These are phyloP conservation scores for Neosilurus mollespiculum DNA, from an alignment of 2,797 vertebrate species.

Conservation along the genomic window DNA sequence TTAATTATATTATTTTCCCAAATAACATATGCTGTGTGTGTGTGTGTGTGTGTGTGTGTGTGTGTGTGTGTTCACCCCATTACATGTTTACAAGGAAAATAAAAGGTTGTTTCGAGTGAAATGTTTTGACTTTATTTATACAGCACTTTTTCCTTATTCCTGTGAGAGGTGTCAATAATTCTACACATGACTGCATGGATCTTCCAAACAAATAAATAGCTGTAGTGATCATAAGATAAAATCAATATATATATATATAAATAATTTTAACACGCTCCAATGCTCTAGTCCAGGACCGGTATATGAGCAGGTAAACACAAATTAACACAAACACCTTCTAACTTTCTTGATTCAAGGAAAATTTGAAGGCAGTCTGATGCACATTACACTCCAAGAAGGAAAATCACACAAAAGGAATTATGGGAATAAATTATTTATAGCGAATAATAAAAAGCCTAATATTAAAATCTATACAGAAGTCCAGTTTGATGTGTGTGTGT, in stretches of 20 bases:
- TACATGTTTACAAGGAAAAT: too few species aligned
- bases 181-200: background rate
- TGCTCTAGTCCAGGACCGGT: background rate
- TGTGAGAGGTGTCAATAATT: slow-evolving; percentile 9
- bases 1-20: too few species aligned
- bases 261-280: background rate
- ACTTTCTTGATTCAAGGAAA: background rate
- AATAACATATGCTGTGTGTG: too few species aligned
- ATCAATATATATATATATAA: too few species aligned
- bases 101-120: background rate
- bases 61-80: too few species aligned
- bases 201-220: background rate
- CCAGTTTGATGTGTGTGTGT: background rate
- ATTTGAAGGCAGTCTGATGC: background rate
- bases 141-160: background rate
- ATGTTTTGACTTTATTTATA: background rate
- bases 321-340: background rate
- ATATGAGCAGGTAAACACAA: too few species aligned
- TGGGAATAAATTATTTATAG: background rate
- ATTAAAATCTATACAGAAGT: background rate
- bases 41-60: too few species aligned
- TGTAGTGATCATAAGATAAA: background rate
- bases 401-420: background rate
- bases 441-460: background rate
- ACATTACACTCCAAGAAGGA: background rate